A percentile compares a stretch with the other conserved stretches of the same genome.
Evolutionary conservation across 2,113 vertebrate genomes (phyloP).

Genomic region (Castor canadensis): DNA sequence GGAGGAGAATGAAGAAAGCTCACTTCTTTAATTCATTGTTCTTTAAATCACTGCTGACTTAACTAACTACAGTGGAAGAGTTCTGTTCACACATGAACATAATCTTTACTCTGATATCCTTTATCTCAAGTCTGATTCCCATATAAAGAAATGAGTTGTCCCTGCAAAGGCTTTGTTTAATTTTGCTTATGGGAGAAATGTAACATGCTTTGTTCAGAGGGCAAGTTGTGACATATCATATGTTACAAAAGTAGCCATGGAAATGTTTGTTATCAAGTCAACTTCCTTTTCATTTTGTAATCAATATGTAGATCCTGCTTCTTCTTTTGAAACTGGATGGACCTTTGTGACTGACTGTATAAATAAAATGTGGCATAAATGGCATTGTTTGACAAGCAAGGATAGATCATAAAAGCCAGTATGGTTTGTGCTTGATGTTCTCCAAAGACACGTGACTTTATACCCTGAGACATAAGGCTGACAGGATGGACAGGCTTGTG

Average conservation of each 20-base stretch:
- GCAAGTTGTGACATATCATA: neutral
- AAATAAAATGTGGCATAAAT: neutral
- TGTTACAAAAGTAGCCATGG: neutral
- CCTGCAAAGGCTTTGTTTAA: neutral
- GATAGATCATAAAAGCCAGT: neutral
- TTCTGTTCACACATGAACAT: neutral
- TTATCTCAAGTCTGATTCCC: neutral
- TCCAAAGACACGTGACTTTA: neutral
- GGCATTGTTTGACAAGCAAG: neutral
- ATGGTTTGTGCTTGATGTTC: neutral
- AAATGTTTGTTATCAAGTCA: neutral
- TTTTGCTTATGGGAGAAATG: neutral
- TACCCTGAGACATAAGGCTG: neutral
- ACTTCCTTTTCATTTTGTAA: neutral
- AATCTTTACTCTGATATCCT: neutral
- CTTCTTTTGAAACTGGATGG: neutral
- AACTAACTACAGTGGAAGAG: neutral
- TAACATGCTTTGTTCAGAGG: neutral
- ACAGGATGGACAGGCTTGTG: too few species aligned
- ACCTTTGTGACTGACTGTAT: neutral
- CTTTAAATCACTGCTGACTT: neutral
- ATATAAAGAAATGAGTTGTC: neutral
- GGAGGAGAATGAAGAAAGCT: neutral
- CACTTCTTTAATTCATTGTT: neutral
- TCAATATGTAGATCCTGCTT: neutral